Percentiles rank a stretch among this genome's conserved stretches.
Evolutionary conservation across 2,888 invertebrate species (phyloP).

Genomic region (Tortricodes alternella): DNA sequence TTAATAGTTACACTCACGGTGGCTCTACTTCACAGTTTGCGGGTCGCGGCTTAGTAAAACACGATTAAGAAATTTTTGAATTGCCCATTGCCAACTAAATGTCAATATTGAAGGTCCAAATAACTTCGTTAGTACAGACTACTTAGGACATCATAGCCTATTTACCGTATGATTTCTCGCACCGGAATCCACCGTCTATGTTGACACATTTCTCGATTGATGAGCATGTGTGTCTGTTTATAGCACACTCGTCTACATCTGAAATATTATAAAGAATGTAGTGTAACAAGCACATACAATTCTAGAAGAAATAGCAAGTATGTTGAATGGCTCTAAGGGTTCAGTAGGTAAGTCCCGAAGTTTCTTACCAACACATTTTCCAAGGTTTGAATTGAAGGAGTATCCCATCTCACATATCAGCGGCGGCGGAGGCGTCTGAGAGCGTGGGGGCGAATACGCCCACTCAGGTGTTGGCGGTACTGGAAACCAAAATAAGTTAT

Average conservation of each 20-base stretch:
- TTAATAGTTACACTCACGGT: no score
- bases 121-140: no score
- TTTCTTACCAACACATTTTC: conserved; percentile 65
- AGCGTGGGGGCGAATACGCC: conserved; percentile 42
- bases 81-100: no score
- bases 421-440: conserved; percentile 43
- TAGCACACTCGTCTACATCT: conserved; percentile 92
- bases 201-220: conserved; percentile 85
- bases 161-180: conserved; percentile 53
- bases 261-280: conserved; percentile 33
- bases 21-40: no score
- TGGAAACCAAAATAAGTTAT: background rate
- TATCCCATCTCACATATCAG: conserved; percentile 65
- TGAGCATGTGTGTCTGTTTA: conserved; percentile 69
- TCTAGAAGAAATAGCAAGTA: no score
- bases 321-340: no score
- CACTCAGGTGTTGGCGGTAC: conserved; percentile 39
- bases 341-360: background rate
- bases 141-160: background rate
- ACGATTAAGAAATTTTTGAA: no score
- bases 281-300: background rate
- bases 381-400: conserved; percentile 46
- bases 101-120: no score
- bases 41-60: no score
- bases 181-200: conserved; percentile 89